Conservation (phyloP, 1,140 invertebrate species). For the Cylas formicarius region DNA sequence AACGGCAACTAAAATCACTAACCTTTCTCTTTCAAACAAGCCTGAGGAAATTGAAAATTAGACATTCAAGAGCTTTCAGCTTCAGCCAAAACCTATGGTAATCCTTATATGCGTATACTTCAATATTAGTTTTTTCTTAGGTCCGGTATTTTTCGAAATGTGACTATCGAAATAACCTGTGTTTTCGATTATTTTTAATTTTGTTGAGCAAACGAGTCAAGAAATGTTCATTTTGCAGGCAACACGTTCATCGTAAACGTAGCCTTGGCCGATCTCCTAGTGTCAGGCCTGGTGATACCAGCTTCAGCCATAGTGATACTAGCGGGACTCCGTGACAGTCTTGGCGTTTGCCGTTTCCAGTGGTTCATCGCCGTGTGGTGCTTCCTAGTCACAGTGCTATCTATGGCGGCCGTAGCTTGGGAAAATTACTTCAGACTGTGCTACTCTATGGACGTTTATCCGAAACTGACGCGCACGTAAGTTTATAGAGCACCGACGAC, state of each 20-base stretch:
- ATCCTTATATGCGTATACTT: constrained; percentile 1
- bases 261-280: constrained; percentile 64
- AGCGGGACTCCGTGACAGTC: constrained; percentile 53
- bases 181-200: constrained; percentile 17
- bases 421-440: constrained; percentile 59
- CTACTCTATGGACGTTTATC: constrained; percentile 47
- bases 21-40: no score
- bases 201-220: no score
- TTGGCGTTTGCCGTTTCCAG: constrained; percentile 56
- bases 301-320: constrained; percentile 62
- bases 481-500: no score
- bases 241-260: constrained; percentile 73
- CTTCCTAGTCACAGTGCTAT: constrained; percentile 58
- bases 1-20: no score
- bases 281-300: constrained; percentile 66
- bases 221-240: constrained; percentile 49
- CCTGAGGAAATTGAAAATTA: no score
- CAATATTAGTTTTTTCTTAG: constrained; percentile 9
- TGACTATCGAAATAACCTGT: constrained; percentile 12
- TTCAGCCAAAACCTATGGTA: no score
- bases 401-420: constrained; percentile 54
- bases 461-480: constrained; percentile 40
- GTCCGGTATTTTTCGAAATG: constrained; percentile 4
- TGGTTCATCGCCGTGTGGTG: constrained; percentile 61
- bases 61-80: no score